A percentile compares a stretch with the other conserved stretches of the same genome.
Evolutionary conservation across 2,113 vertebrate species (phyloP).

Genomic region (Chloebia gouldiae): DNA sequence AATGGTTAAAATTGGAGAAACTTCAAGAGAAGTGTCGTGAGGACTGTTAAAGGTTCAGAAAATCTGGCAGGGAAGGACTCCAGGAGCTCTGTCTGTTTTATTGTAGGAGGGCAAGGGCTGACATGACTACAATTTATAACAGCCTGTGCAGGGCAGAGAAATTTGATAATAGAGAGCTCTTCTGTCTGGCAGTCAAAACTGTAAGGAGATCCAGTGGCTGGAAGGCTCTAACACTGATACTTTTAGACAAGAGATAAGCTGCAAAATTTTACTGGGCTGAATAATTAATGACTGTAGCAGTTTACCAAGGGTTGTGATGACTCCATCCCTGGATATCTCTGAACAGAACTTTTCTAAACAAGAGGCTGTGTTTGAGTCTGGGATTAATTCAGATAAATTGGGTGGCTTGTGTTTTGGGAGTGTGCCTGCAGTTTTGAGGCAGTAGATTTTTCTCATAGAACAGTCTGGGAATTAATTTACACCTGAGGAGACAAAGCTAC

Average conservation of each 20-base stretch:
- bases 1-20: neutral
- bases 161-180: slow-evolving; percentile 20
- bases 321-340: neutral
- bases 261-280: slow-evolving; percentile 33
- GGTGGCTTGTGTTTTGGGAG: neutral
- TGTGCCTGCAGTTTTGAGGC: neutral
- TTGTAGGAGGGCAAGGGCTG: neutral
- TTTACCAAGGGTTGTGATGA: slow-evolving; percentile 16
- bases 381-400: neutral
- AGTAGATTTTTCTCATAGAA: neutral
- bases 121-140: neutral
- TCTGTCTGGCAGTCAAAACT: slow-evolving; percentile 8
- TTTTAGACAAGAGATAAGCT: slow-evolving; percentile 43
- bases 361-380: neutral
- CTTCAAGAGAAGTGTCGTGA: neutral
- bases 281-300: slow-evolving; percentile 21
- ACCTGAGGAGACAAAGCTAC: neutral
- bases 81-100: neutral
- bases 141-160: neutral
- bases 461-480: neutral
- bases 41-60: neutral
- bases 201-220: slow-evolving; percentile 23
- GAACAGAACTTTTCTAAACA: neutral
- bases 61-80: neutral
- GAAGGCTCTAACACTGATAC: neutral